Evolutionary conservation across 2,888 invertebrate species (phyloP), one percentile per base, ranked within the genome.

Genomic region (Leptopilina myrica): DNA sequence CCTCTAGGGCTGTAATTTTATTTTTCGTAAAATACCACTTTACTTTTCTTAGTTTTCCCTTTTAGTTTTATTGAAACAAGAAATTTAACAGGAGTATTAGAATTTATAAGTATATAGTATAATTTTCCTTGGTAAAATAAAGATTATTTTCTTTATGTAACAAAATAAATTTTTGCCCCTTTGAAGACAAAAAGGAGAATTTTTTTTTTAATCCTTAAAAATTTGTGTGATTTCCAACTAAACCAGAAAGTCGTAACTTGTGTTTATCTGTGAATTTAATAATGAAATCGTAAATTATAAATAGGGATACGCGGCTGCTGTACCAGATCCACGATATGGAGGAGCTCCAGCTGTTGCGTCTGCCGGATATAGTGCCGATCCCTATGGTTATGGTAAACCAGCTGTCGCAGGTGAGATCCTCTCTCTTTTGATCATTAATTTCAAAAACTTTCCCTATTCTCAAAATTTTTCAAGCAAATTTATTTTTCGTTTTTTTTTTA

Each of bases 321-420:
- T 90, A 75, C 87, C 90, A 49, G 91, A 91, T 82, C 90, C 83
- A 69, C 89, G 91, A 87, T 92, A 92, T 76, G 91, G 91, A 46
- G 90, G 90, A 77, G 88, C 87, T 43, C 89, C 91, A 46, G 81
- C 88, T 69, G 88, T 87, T 78, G 88, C 91, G 80, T 87, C 90
- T 75, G 83, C 89, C 77, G 90, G 90, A 46, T 91, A 90, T 81
- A 89, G 87, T 76, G 87, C 90, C 15, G 91, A 91, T 87, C 91
- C 91, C 66, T 92, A 91, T 78, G 89, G 88, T 80, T 92, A 92
- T 82, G 90, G 91, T 84, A 91, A 91, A 86, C 89, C 91, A 82
- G 87, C 90, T 84, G 87, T 91, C 87, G 91, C 91, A 91, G 85
- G 76, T 76, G 64, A 53, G 53, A 78, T 4, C 66, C 40, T 12